These are phyloP conservation scores for Aspidiotus destructor DNA, from an alignment of 2,888 invertebrate species.

Conservation along the genomic window DNA sequence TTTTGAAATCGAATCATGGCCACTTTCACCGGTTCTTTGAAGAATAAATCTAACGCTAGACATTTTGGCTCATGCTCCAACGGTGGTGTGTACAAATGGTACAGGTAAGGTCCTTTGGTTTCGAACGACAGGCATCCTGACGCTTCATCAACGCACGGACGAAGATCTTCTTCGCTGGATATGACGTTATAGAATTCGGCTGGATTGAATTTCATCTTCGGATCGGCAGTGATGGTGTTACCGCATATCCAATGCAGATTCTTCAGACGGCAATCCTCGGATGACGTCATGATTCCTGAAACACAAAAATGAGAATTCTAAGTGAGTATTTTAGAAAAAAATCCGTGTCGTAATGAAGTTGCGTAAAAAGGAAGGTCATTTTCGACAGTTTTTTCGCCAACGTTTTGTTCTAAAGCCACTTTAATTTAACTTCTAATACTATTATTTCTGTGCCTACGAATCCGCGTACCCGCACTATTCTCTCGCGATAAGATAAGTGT, in stretches of 20 bases:
- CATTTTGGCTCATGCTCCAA: slow-evolving; percentile 11
- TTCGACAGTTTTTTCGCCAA: too few relatives aligned
- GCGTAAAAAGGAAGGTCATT: too few relatives aligned
- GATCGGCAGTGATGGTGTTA: neutral
- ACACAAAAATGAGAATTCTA: too few relatives aligned
- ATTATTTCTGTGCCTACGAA: too few relatives aligned
- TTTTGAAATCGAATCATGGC: slow-evolving; percentile 34
- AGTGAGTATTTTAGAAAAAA: too few relatives aligned
- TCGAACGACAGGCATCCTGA: slow-evolving; percentile 6
- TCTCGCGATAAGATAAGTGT: too few relatives aligned
- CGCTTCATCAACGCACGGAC: slow-evolving; percentile 15
- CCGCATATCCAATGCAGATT: slow-evolving; percentile 29
- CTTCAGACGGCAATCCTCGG: neutral
- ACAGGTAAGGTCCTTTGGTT: slow-evolving; percentile 23
- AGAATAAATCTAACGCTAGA: slow-evolving; percentile 18
- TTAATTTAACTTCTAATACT: too few relatives aligned
- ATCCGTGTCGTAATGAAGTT: too few relatives aligned
- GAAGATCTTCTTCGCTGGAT: neutral
- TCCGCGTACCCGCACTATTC: too few relatives aligned
- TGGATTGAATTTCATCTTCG: slow-evolving; percentile 21
- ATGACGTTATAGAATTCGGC: slow-evolving; percentile 19
- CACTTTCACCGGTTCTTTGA: slow-evolving; percentile 22
- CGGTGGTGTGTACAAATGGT: slow-evolving; percentile 20
- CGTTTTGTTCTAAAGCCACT: too few relatives aligned
- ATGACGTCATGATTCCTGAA: neutral